A percentile compares a stretch with the other conserved stretches of the same genome.
Evolutionary conservation across 2,113 vertebrate genomes (phyloP).

Genomic region (Glaucidium brasilianum): DNA sequence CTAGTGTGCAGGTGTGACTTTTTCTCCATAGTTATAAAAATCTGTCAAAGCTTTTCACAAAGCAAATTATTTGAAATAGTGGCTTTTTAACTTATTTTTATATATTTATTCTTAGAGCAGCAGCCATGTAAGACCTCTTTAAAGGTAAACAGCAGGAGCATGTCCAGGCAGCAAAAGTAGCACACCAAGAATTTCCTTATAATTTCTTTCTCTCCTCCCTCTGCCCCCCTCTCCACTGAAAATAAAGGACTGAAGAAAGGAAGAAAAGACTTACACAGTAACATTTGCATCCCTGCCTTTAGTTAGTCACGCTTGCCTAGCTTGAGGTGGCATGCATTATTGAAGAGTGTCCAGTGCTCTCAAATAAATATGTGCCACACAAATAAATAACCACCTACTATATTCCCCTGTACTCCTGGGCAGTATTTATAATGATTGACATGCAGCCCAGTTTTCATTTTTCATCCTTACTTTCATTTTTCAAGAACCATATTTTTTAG

Average conservation of each 20-base stretch:
- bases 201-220: not conserved
- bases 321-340: slow-evolving; percentile 42
- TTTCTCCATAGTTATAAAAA: not conserved
- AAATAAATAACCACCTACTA: not conserved
- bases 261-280: slow-evolving; percentile 12
- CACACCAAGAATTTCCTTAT: not conserved
- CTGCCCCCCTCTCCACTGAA: not conserved
- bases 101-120: not conserved
- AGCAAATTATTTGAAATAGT: not conserved
- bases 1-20: not conserved
- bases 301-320: not conserved
- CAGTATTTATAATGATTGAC: not conserved
- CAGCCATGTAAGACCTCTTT: not conserved
- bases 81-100: not conserved
- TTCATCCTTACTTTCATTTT: not conserved
- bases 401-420: not conserved
- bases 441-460: not conserved
- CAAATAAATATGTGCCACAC: slow-evolving; percentile 4
- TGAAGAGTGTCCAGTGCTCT: slow-evolving; percentile 9
- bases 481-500: not conserved
- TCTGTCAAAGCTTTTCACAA: not conserved
- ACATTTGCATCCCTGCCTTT: not conserved
- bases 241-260: not conserved
- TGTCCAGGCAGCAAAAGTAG: not conserved
- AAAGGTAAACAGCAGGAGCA: not conserved